Conservation (phyloP, 1,140 invertebrate genomes). For the Papilio aristodemus region DNA sequence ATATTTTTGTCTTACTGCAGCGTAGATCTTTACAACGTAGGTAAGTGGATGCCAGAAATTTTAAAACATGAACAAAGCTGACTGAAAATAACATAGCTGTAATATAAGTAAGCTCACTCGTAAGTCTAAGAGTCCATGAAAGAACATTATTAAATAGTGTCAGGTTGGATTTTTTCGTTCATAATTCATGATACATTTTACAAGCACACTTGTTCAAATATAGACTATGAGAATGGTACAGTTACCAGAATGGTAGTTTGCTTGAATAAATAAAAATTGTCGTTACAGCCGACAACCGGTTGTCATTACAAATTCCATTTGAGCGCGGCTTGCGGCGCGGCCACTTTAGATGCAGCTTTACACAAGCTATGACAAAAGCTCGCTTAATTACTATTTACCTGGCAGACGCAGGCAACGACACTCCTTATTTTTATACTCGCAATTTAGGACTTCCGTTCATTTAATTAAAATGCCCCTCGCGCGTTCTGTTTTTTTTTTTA, state of each 20-base stretch:
- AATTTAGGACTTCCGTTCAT: conserved; percentile 9
- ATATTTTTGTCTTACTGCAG: not conserved
- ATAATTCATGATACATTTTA: not conserved
- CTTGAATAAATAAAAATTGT: conserved; percentile 29
- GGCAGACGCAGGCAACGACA: conserved; percentile 3
- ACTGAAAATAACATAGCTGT: too few species aligned
- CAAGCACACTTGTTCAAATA: not conserved
- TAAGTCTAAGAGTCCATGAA: too few species aligned
- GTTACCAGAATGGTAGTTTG: not conserved
- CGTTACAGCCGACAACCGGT: conserved; percentile 13
- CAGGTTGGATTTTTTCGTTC: too few species aligned
- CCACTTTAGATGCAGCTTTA: conserved; percentile 26
- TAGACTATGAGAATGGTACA: conserved; percentile 1
- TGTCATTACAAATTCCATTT: conserved; percentile 28
- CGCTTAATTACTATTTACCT: conserved; percentile 30
- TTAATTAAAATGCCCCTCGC: conserved; percentile 7
- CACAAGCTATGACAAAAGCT: conserved; percentile 22
- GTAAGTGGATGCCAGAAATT: too few species aligned
- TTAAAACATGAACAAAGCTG: too few species aligned
- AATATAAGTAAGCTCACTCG: too few species aligned
- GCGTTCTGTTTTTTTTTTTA: too few species aligned
- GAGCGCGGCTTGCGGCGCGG: conserved; percentile 16
- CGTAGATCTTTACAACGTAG: not conserved
- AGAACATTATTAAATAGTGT: too few species aligned
- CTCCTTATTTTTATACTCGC: conserved; percentile 8